These are phyloP conservation scores for Propsilocerus akamusi DNA, from an alignment of 1,140 invertebrate genomes.

Conservation along the genomic window DNA sequence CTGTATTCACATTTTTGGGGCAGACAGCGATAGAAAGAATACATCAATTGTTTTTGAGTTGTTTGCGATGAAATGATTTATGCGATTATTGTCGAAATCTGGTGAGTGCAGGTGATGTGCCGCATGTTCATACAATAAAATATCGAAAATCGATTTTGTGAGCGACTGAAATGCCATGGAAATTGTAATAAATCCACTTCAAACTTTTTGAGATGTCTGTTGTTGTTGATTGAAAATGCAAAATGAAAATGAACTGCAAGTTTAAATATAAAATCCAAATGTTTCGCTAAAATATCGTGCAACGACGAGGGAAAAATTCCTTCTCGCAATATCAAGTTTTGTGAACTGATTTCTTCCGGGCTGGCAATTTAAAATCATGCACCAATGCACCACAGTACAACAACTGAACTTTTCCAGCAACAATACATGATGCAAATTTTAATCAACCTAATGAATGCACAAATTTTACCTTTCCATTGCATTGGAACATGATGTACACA, in stretches of 20 bases:
- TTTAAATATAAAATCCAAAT: background rate
- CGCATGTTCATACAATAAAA: background rate
- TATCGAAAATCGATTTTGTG: background rate
- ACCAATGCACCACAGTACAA: background rate
- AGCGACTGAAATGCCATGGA: background rate
- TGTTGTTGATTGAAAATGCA: background rate
- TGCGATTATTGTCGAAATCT: no score
- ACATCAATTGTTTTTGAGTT: background rate
- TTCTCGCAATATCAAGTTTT: background rate
- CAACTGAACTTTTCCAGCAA: background rate
- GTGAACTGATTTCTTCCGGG: background rate
- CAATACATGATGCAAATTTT: background rate
- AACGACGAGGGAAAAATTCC: background rate
- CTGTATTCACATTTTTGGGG: no score
- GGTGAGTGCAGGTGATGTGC: background rate
- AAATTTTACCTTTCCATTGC: no score
- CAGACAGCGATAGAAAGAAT: no score
- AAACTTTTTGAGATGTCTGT: background rate
- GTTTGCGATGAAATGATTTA: background rate
- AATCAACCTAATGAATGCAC: slow-evolving; percentile 1
- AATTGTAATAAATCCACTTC: slow-evolving; percentile 3
- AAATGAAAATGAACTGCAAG: slow-evolving; percentile 1
- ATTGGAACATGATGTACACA: background rate
- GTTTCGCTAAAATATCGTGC: background rate
- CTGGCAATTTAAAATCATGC: background rate